Evolutionary conservation across 2,797 vertebrate genomes (phyloP).

Genomic region (Psittacula derbiana): DNA sequence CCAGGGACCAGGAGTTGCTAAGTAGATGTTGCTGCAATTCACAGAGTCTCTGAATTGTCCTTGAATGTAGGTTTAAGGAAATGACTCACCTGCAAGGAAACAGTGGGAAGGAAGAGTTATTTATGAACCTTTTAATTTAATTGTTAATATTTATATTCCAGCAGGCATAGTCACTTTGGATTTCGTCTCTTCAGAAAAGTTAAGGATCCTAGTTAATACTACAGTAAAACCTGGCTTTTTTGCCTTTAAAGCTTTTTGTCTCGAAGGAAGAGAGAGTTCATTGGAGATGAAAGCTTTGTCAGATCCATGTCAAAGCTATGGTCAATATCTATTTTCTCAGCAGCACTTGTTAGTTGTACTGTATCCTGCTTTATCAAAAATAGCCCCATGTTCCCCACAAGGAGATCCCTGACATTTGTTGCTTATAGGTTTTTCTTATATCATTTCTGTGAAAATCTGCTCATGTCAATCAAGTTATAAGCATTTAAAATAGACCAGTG

Average conservation of each 20-base stretch:
- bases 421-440: background rate
- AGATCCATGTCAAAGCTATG: background rate
- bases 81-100: constrained; percentile 39
- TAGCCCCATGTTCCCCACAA: background rate
- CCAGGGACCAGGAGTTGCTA: background rate
- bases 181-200: background rate
- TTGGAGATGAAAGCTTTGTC: background rate
- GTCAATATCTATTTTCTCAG: background rate
- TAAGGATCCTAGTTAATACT: background rate
- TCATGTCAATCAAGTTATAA: background rate
- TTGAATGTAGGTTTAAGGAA: background rate
- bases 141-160: constrained; percentile 32
- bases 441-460: background rate
- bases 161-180: background rate
- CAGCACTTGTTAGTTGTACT: background rate
- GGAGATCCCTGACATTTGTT: background rate
- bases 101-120: background rate
- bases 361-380: background rate
- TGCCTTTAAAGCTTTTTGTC: background rate
- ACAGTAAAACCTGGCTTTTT: background rate
- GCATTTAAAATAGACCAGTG: background rate
- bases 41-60: background rate
- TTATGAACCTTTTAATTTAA: constrained; percentile 26
- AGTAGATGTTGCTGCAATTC: background rate
- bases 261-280: background rate